These are phyloP conservation scores for Entomobrya multifasciata DNA, from an alignment of 2,888 invertebrate genomes.

Conservation along the genomic window DNA sequence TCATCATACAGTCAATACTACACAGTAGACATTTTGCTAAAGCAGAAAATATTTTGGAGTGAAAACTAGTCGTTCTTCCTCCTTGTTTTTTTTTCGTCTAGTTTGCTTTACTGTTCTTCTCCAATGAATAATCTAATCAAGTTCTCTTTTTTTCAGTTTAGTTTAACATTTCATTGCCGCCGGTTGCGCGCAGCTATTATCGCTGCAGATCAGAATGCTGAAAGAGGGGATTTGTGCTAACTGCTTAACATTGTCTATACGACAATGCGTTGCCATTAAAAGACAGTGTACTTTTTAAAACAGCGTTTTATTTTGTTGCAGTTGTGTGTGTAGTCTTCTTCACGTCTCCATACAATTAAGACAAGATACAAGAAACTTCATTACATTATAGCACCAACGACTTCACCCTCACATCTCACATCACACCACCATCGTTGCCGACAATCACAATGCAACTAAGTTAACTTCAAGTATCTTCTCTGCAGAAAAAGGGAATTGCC, in stretches of 20 bases:
- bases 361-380: neutral
- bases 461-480: conserved; percentile 41
- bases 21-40: too few species aligned
- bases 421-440: conserved; percentile 49
- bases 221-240: neutral
- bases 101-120: neutral
- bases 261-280: neutral
- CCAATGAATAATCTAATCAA: conserved; percentile 43
- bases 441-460: conserved; percentile 68
- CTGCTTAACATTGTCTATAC: conserved; percentile 16
- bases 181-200: neutral
- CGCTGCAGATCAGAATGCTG: neutral
- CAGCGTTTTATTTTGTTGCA: too few species aligned
- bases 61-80: neutral
- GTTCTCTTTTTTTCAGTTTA: conserved; percentile 14
- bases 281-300: neutral
- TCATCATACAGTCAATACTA: neutral
- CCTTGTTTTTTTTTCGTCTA: neutral
- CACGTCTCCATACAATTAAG: neutral
- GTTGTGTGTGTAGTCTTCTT: too few species aligned
- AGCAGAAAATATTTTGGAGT: too few species aligned
- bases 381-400: neutral
- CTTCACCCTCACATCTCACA: neutral
- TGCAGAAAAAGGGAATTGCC: conserved; percentile 57
- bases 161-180: neutral